phyloP scores from a whole-genome alignment of 2,113 vertebrate genomes.

The Platanista minor region DNA sequence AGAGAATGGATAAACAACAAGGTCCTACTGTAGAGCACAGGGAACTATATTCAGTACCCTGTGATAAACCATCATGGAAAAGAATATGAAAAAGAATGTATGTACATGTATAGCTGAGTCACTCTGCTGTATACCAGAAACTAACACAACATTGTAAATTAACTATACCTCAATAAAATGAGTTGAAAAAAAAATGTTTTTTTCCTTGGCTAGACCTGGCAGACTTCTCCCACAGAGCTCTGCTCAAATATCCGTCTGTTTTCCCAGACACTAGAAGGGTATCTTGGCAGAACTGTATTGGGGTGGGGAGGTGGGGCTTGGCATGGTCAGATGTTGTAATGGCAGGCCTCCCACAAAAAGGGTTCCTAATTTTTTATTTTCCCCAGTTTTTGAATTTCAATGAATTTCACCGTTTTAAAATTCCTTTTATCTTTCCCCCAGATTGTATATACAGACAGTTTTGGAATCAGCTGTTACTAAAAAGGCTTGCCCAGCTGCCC shows the following conservation, averaged over 20 bases:
- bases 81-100: background rate
- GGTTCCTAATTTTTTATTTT: background rate
- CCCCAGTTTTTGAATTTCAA: background rate
- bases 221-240: background rate
- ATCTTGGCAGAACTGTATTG: background rate
- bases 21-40: background rate
- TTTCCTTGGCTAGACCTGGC: background rate
- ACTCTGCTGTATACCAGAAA: background rate
- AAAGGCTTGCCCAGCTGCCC: background rate
- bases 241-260: background rate
- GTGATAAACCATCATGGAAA: background rate
- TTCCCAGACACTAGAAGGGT: background rate
- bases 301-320: accelerated
- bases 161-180: background rate
- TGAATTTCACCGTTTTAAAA: background rate
- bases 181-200: background rate
- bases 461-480: background rate
- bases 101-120: background rate
- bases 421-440: background rate
- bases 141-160: background rate
- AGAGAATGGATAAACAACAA: background rate
- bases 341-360: background rate
- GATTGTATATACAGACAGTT: background rate
- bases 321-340: background rate
- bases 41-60: background rate